These are phyloP conservation scores for Syrista parreyssii DNA, from an alignment of 2,888 invertebrate species.

Conservation along the genomic window DNA sequence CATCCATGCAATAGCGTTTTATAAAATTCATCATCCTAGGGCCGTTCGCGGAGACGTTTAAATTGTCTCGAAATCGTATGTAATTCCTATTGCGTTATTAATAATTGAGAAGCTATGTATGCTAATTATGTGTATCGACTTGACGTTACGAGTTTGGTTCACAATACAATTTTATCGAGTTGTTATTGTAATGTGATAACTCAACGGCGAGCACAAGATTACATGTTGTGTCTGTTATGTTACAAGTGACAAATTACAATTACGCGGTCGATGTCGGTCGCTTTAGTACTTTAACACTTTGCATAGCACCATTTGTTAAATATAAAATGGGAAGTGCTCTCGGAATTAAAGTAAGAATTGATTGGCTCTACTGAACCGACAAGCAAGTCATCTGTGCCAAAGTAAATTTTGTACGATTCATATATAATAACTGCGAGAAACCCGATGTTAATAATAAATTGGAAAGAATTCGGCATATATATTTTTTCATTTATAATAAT, in stretches of 20 bases:
- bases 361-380: neutral
- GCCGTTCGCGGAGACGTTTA: neutral
- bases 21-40: neutral
- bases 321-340: slow-evolving; percentile 37
- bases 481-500: neutral
- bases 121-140: neutral
- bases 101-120: neutral
- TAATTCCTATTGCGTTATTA: neutral
- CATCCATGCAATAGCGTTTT: neutral
- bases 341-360: slow-evolving; percentile 11
- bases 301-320: slow-evolving; percentile 35
- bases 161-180: neutral
- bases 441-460: neutral
- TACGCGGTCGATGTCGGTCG: slow-evolving; percentile 17
- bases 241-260: slow-evolving; percentile 22
- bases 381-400: neutral
- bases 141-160: neutral
- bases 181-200: neutral
- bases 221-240: slow-evolving; percentile 1
- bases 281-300: slow-evolving; percentile 23
- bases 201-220: neutral
- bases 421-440: neutral
- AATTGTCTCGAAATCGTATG: neutral
- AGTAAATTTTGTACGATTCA: neutral
- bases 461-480: neutral